Percentiles rank a stretch among this genome's conserved stretches.
Evolutionary conservation across 2,113 vertebrate species (phyloP).

Genomic region (Python bivittatus): DNA sequence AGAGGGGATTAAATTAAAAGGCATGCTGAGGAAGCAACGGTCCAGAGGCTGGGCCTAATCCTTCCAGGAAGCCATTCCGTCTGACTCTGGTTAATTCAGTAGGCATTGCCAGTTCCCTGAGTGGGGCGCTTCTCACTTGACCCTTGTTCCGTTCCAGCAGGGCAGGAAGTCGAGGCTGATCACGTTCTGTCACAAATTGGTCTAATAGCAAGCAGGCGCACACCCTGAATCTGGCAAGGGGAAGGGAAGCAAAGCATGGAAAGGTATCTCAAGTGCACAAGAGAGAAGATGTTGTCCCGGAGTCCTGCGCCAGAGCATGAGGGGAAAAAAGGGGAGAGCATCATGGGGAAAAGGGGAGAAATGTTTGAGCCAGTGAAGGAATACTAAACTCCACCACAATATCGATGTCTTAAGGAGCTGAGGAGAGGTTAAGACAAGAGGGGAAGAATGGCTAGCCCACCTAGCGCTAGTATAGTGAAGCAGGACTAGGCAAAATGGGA

Average conservation of each 20-base stretch:
- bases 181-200: background rate
- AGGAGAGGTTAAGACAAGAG: too few relatives aligned
- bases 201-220: background rate
- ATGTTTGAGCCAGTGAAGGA: too few relatives aligned
- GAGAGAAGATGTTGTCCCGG: too few relatives aligned
- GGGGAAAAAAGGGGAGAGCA: too few relatives aligned
- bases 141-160: background rate
- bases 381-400: too few relatives aligned
- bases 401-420: background rate
- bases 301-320: too few relatives aligned
- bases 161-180: too few relatives aligned
- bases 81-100: background rate
- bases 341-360: too few relatives aligned
- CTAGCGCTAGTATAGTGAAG: background rate
- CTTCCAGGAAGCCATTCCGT: background rate
- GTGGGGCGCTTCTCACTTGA: background rate
- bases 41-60: background rate
- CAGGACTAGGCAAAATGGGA: background rate
- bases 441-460: background rate
- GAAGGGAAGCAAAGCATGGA: background rate
- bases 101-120: background rate
- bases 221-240: background rate
- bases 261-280: too few relatives aligned
- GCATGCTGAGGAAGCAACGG: background rate
- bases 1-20: background rate